A percentile compares a stretch with the other conserved stretches of the same genome.
Evolutionary conservation across 2,113 vertebrate genomes (phyloP).

Genomic region (Xyrauchen texanus): DNA sequence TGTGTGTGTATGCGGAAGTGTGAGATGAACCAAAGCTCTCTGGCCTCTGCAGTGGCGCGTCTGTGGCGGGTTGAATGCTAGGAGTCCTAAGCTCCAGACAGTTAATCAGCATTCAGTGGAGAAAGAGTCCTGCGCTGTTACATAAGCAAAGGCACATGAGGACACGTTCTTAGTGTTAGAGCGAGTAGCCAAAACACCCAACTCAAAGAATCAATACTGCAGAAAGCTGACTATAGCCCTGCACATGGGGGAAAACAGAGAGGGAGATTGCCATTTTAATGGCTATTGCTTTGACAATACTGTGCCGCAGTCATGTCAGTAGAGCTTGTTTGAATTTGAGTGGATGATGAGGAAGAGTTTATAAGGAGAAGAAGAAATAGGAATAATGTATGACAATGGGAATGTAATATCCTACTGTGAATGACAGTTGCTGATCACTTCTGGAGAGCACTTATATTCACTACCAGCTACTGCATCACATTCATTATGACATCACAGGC

Average conservation of each 20-base stretch:
- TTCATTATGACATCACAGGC: too few relatives aligned
- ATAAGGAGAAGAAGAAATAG: too few relatives aligned
- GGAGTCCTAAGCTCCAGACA: constrained; percentile 64
- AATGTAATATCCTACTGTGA: too few relatives aligned
- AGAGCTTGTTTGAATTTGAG: too few relatives aligned
- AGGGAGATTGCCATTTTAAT: constrained; percentile 44
- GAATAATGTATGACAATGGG: too few relatives aligned
- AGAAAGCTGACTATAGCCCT: constrained; percentile 56
- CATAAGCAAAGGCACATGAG: constrained; percentile 79
- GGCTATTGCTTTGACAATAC: constrained; percentile 12
- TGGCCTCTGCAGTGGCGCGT: constrained; percentile 57
- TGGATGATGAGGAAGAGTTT: too few relatives aligned
- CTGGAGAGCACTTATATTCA: too few relatives aligned
- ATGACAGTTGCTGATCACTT: too few relatives aligned
- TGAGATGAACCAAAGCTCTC: constrained; percentile 42
- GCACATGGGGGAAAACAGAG: constrained; percentile 33
- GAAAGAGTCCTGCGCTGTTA: constrained; percentile 65
- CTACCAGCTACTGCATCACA: too few relatives aligned
- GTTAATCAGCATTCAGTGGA: constrained; percentile 78
- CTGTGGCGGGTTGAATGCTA: constrained; percentile 44
- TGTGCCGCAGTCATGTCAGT: not conserved
- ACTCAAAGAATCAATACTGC: constrained; percentile 77
- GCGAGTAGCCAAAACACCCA: constrained; percentile 53
- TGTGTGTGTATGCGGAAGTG: constrained; percentile 6
- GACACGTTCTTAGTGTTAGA: constrained; percentile 67